Base-by-base conservation (phyloP, 2,797 vertebrate species). In the Lagodon rhomboides region DNA sequence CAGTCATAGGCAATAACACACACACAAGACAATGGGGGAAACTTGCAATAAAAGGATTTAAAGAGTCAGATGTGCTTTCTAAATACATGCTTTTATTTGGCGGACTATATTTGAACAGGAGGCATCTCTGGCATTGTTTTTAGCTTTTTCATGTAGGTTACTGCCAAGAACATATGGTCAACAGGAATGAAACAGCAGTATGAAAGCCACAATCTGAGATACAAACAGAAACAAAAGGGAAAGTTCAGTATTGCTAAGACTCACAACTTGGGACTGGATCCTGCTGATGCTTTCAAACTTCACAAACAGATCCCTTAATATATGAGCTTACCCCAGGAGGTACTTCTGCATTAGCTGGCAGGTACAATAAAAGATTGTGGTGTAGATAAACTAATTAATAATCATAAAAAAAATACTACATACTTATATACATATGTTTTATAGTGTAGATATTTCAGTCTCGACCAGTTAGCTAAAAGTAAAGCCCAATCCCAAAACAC, bases 1-100 rank as follows among this genome's bases (percentile, higher is more conserved):
- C 77, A 84, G 81, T 77, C 71, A 76, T 34, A 84, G 59, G 69
- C 68, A 86, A 75, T 73, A 79, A 75, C 13, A 49, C 1, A 2
- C 62, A 58, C 4, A 5, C 12, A 2, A 79, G 51, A 85, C 82
- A 86, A 75, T 80, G 74, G 79, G 79, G 79, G 72, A 86, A 84
- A 86, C 82, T 18, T 50, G 64, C 61, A 75, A 72, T 80, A 75
- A 87, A 90, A 76, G 51, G 27, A 81, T 79, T 82, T 66, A 71
- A 85, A 84, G 70, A 77, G 54, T 75, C 79, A 80, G 77, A 91
- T 75, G 71, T 63, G 55, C 66, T 83, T 72, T 83, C 73, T 75
- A 75, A 86, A 77, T 63, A 64, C 49, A 76, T 68, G 44, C 30
- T 75, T 75, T 80, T 60, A 82, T 77, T 74, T 64, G 62, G 68